These are phyloP conservation scores for Sander vitreus DNA, from an alignment of 2,113 vertebrate species.

Conservation along the genomic window DNA sequence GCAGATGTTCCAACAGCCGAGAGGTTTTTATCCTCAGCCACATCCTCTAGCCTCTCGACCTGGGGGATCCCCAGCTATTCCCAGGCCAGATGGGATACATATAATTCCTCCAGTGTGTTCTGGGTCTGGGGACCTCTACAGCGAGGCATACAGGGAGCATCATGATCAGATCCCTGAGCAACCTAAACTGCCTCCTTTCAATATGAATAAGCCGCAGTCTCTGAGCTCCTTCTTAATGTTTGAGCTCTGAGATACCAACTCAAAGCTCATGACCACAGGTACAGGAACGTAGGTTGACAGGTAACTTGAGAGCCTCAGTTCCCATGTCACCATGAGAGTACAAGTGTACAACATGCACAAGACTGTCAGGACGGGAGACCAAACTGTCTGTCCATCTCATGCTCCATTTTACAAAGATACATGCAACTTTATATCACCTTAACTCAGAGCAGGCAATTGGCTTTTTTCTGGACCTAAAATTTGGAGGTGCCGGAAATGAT, in stretches of 20 bases:
- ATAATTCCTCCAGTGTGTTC: conserved; percentile 15
- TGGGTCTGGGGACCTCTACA: neutral
- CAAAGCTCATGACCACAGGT: neutral
- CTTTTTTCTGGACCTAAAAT: neutral
- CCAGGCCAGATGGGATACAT: neutral
- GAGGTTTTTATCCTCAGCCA: neutral
- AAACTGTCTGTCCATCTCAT: conserved; percentile 9
- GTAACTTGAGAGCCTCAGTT: conserved; percentile 9
- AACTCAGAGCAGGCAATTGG: neutral
- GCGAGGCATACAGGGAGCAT: neutral
- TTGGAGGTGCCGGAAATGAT: neutral
- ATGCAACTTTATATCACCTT: neutral
- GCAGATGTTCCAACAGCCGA: neutral
- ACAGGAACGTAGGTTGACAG: neutral
- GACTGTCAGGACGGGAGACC: neutral
- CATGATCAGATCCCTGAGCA: neutral
- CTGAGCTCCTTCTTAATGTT: neutral
- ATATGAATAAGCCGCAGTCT: neutral
- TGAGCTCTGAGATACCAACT: conserved; percentile 1
- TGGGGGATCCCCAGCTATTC: neutral
- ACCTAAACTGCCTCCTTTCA: neutral
- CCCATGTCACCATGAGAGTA: neutral
- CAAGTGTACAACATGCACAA: conserved; percentile 7
- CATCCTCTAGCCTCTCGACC: neutral
- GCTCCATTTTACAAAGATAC: neutral